Evolutionary conservation across 2,113 vertebrate genomes (phyloP), one percentile per base, ranked within the genome.

Genomic region (Todiramphus saurophagus): DNA sequence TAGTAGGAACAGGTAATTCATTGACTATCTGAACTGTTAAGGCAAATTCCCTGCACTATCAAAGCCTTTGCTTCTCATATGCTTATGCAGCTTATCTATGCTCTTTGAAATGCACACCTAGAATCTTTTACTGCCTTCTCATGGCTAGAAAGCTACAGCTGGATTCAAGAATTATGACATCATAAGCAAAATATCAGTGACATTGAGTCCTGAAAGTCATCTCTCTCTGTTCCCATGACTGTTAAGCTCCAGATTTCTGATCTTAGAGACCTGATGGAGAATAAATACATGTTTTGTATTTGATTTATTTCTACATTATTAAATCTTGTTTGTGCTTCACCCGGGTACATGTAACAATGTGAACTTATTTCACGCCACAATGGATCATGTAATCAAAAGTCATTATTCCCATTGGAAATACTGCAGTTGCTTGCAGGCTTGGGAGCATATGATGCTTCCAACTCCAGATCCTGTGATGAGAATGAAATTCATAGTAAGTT

Each of bases 341-440:
- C 74, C 37, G 73, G 77, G 67, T 87, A 79, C 60, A 30, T 46
- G 66, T 63, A 90, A 77, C 39, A 72, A 43, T 2, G 31, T 75
- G 87, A 93, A 78, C 53, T 89, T 93, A 95, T 93, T 96, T 97
- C 82, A 94, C 6, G 15, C 82, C 89, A 94, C 89, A 68, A 43
- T 44, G 78, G 93, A 93, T 97, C 87, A 63, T 59, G 70, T 44
- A 75, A 80, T 89, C 83, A 68, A 7, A 90, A 94, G 59, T 43
- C 75, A 14, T 70, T 82, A 86, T 92, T 95, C 87, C 81, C 95
- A 44, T 0, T 80, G 75, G 87, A 93, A 95, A 78, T 56, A 35
- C 39, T 56, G 37, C 41, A 44, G 66, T 27, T 51, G 55, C 88
- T 92, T 33, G 28, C 72, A 83, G 94, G 73, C 64, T 85, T 50